phyloP scores from a whole-genome alignment of 2,113 vertebrate species.

The Nesogale talazaci region DNA sequence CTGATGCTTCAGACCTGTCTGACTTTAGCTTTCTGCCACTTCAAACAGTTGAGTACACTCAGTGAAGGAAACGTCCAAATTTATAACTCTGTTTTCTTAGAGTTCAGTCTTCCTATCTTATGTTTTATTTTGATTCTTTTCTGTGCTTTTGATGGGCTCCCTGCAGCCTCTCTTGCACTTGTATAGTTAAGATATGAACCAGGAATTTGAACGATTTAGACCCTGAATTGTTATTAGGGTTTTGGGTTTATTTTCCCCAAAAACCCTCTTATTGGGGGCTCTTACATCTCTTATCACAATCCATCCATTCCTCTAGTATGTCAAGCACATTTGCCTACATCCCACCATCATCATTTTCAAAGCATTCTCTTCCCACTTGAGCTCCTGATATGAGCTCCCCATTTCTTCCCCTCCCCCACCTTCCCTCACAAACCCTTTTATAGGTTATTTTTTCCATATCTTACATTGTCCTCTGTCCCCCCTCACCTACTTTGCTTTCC shows the following conservation, averaged over 20 bases:
- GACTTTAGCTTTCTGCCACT: neutral
- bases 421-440: too few relatives aligned
- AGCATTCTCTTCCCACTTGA: too few relatives aligned
- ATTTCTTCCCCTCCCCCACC: too few relatives aligned
- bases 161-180: neutral
- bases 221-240: neutral
- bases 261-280: too few relatives aligned
- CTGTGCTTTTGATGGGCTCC: neutral
- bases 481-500: too few relatives aligned
- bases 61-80: neutral
- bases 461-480: too few relatives aligned
- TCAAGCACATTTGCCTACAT: too few relatives aligned
- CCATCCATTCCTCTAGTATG: too few relatives aligned
- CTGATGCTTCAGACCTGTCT: neutral
- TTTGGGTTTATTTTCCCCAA: neutral
- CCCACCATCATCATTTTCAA: too few relatives aligned
- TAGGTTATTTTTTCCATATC: too few relatives aligned
- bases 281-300: too few relatives aligned
- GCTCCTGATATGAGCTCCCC: too few relatives aligned
- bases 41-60: neutral
- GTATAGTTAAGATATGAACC: neutral
- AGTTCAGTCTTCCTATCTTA: neutral
- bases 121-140: neutral
- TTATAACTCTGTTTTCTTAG: neutral
- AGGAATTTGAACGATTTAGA: neutral